Conservation (phyloP, 1,140 invertebrate genomes). For the Leptinotarsa undecemlineata region DNA sequence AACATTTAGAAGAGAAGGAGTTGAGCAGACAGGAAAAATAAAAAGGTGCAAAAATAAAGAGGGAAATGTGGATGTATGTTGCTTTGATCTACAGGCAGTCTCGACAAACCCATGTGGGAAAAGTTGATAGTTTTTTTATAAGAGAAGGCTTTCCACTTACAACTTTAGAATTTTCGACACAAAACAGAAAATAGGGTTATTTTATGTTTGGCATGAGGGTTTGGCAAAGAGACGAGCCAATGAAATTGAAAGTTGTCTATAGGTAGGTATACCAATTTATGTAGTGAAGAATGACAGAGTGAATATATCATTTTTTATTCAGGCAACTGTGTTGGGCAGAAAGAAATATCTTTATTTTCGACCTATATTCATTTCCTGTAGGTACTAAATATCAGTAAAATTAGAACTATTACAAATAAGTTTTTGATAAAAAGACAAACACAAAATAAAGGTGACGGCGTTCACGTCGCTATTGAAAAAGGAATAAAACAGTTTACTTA, state of each 20-base stretch:
- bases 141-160: slow-evolving; percentile 54
- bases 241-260: slow-evolving; percentile 32
- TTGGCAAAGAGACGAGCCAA: slow-evolving; percentile 53
- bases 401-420: not conserved
- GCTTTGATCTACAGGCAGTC: slow-evolving; percentile 52
- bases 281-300: not conserved
- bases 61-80: slow-evolving; percentile 16
- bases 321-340: not conserved
- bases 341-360: not conserved
- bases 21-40: not conserved
- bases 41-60: not conserved
- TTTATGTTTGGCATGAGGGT: slow-evolving; percentile 56
- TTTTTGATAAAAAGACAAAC: no score
- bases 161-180: slow-evolving; percentile 56
- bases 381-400: not conserved
- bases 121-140: slow-evolving; percentile 52
- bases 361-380: not conserved
- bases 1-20: no score
- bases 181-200: slow-evolving; percentile 45
- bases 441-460: no score
- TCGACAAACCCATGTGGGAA: slow-evolving; percentile 42
- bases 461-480: no score
- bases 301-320: not conserved
- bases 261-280: not conserved
- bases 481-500: no score